Conservation (phyloP, 1,140 invertebrate genomes). For the Limonius californicus region DNA sequence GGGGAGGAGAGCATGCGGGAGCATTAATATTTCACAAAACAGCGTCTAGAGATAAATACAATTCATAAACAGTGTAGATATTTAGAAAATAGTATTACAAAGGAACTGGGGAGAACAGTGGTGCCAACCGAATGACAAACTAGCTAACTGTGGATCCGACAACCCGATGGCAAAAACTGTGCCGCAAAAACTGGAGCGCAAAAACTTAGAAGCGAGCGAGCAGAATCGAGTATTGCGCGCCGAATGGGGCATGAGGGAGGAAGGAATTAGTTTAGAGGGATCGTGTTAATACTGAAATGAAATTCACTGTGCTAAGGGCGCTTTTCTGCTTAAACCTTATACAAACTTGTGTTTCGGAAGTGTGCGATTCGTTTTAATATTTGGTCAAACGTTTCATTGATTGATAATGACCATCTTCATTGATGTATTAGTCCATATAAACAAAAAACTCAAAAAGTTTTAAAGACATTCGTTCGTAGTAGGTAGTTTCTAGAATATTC, state of each 20-base stretch:
- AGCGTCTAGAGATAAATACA: conserved; percentile 1
- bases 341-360: too few species aligned
- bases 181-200: conserved; percentile 35
- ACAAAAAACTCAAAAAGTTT: too few species aligned
- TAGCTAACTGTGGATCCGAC: conserved; percentile 47
- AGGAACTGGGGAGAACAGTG: conserved; percentile 17
- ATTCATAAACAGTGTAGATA: conserved; percentile 15
- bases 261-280: conserved; percentile 33
- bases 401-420: too few species aligned
- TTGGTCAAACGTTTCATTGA: too few species aligned
- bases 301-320: background rate
- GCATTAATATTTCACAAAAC: conserved; percentile 1
- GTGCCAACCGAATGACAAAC: conserved; percentile 46
- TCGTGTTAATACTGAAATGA: conserved; percentile 10
- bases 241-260: conserved; percentile 23
- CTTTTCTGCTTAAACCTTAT: background rate
- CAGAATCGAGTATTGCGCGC: conserved; percentile 18
- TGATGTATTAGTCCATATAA: too few species aligned
- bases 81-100: conserved; percentile 15
- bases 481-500: too few species aligned
- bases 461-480: too few species aligned
- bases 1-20: background rate
- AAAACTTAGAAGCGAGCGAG: conserved; percentile 32
- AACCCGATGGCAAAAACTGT: conserved; percentile 37
- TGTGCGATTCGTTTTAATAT: too few species aligned